These are phyloP conservation scores for Pterois miles DNA, from an alignment of 2,797 vertebrate species.

Conservation along the genomic window DNA sequence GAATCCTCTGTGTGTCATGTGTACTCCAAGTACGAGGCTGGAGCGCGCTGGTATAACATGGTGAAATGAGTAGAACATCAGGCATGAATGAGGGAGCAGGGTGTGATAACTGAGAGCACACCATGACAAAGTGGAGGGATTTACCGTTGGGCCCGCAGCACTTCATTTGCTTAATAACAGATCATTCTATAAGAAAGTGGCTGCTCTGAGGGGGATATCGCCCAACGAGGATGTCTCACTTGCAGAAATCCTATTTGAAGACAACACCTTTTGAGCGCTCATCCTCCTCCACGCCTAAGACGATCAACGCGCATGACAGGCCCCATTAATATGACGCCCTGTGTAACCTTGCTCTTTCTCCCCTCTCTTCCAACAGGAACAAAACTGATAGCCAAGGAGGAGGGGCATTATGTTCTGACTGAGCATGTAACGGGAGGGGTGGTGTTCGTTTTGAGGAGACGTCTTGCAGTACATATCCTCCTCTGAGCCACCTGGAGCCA, in stretches of 20 bases:
- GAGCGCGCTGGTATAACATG: slow-evolving; percentile 48
- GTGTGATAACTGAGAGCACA: slow-evolving; percentile 79
- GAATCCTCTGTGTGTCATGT: slow-evolving; percentile 87
- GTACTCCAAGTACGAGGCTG: slow-evolving; percentile 77
- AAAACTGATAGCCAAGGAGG: slow-evolving; percentile 73
- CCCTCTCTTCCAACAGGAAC: slow-evolving; percentile 65
- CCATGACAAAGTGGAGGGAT: slow-evolving; percentile 84
- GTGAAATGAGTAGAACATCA: slow-evolving; percentile 67
- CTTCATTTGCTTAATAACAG: slow-evolving; percentile 87
- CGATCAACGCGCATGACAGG: slow-evolving; percentile 78
- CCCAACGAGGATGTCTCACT: slow-evolving; percentile 79
- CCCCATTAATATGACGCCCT: slow-evolving; percentile 74
- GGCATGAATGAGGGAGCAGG: slow-evolving; percentile 70
- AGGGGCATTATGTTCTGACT: slow-evolving; percentile 64
- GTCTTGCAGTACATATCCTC: slow-evolving; percentile 40
- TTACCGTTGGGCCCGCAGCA: slow-evolving; percentile 81
- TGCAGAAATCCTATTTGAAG: slow-evolving; percentile 82
- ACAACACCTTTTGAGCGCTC: slow-evolving; percentile 81
- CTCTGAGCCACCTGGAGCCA: slow-evolving; percentile 56
- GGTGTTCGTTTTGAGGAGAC: slow-evolving; percentile 59
- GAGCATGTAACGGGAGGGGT: slow-evolving; percentile 61
- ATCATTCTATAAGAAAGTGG: slow-evolving; percentile 80
- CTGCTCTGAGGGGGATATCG: slow-evolving; percentile 76
- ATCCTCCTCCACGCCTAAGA: slow-evolving; percentile 79
- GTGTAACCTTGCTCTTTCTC: slow-evolving; percentile 74